A percentile compares a stretch with the other conserved stretches of the same genome.
These are phyloP conservation scores for Cryptocheilus praepositus DNA, from an alignment of 2,888 invertebrate species.

Conservation along the genomic window DNA sequence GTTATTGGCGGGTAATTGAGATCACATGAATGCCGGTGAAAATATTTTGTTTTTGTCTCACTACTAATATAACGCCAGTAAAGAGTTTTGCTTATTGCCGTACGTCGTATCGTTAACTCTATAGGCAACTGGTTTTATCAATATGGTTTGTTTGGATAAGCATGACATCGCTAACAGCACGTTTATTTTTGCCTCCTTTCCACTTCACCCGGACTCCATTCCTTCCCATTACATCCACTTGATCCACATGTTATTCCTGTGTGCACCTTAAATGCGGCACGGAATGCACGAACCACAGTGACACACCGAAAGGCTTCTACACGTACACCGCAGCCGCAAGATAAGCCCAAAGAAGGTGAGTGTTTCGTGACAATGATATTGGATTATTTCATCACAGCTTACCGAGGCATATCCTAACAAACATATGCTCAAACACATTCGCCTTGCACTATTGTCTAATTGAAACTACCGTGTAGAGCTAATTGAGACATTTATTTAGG, in stretches of 20 bases:
- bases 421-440: constrained; percentile 4
- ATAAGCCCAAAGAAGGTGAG: constrained; percentile 73
- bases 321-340: constrained; percentile 72
- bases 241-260: constrained; percentile 41
- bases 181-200: constrained; percentile 68
- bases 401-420: no score
- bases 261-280: constrained; percentile 69
- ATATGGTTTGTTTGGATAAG: constrained; percentile 60
- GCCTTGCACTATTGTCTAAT: constrained; percentile 8
- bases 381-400: not conserved
- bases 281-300: constrained; percentile 73
- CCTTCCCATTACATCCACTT: constrained; percentile 41
- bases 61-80: constrained; percentile 44
- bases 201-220: constrained; percentile 29
- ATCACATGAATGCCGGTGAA: not conserved
- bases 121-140: constrained; percentile 43
- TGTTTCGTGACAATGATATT: constrained; percentile 51
- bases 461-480: not conserved
- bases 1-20: constrained; percentile 2
- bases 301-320: constrained; percentile 73
- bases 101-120: constrained; percentile 44
- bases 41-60: constrained; percentile 14
- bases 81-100: constrained; percentile 38
- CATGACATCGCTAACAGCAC: constrained; percentile 73
- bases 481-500: not conserved